Conservation (phyloP, 2,113 vertebrate genomes). For the Callionymus lyra region DNA sequence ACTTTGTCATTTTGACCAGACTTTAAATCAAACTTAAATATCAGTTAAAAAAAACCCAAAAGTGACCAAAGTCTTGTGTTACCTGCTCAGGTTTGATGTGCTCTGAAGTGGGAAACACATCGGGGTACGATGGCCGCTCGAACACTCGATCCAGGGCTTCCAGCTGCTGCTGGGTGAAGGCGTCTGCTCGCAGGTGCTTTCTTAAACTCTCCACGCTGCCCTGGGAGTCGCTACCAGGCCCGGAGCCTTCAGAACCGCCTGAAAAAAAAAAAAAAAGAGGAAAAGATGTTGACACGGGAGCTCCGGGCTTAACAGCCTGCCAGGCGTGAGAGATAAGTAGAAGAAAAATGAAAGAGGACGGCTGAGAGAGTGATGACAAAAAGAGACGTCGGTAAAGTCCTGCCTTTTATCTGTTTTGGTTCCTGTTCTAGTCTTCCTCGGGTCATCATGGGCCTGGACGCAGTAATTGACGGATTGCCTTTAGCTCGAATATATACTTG, state of each 20-base stretch:
- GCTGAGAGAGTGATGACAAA: slow-evolving; percentile 27
- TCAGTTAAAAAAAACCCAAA: no score
- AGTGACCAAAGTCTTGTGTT: not conserved
- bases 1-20: no score
- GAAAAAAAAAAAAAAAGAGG: slow-evolving; percentile 11
- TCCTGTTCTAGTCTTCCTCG: no score
- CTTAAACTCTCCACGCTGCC: slow-evolving; percentile 98
- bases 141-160: slow-evolving; percentile 96
- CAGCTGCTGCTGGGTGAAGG: slow-evolving; percentile 96
- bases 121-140: slow-evolving; percentile 91
- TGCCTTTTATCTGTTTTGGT: slow-evolving; percentile 26
- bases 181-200: slow-evolving; percentile 96
- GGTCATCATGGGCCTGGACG: slow-evolving; percentile 69
- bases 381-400: slow-evolving; percentile 28
- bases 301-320: slow-evolving; percentile 8
- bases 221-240: slow-evolving; percentile 96
- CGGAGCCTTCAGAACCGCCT: slow-evolving; percentile 96
- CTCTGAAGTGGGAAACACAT: slow-evolving; percentile 91
- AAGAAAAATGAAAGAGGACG: slow-evolving; percentile 12
- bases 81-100: slow-evolving; percentile 98
- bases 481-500: slow-evolving; percentile 71
- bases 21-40: no score
- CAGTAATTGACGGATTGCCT: slow-evolving; percentile 77
- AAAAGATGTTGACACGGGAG: not conserved
- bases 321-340: slow-evolving; percentile 8